Conservation (phyloP, 2,113 vertebrate genomes). For the Hypomesus transpacificus region DNA sequence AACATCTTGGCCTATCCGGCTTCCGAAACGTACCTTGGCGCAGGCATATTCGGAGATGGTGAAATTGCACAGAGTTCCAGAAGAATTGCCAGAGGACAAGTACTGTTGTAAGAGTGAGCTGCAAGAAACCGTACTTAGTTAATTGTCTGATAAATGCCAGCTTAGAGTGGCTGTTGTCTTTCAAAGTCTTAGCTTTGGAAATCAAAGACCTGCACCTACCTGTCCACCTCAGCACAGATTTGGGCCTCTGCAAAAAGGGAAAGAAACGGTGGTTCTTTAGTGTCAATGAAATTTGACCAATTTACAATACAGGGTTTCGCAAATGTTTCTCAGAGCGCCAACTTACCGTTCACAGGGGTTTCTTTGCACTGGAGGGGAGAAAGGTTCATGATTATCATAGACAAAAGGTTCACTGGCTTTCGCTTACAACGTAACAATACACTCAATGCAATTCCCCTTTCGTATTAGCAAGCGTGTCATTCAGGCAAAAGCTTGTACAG, state of each 20-base stretch:
- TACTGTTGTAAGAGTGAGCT: not conserved
- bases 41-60: conserved; percentile 25
- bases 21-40: conserved; percentile 25
- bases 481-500: no score
- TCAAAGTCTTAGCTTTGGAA: not conserved
- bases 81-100: not conserved
- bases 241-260: not conserved
- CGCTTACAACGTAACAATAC: no score
- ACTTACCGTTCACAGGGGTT: no score
- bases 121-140: not conserved
- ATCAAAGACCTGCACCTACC: conserved; percentile 26
- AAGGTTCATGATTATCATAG: no score
- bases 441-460: no score
- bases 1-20: no score
- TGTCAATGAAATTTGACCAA: not conserved
- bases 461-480: no score
- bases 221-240: conserved; percentile 28
- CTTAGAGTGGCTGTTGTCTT: not conserved
- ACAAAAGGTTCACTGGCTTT: no score
- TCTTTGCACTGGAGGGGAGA: no score
- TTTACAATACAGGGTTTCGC: not conserved
- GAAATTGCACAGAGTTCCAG: conserved; percentile 17
- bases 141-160: not conserved
- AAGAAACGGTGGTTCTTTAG: not conserved
- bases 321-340: not conserved